Evolutionary conservation across 1,140 invertebrate genomes (phyloP).

Genomic region (Saccostrea cuccullata): DNA sequence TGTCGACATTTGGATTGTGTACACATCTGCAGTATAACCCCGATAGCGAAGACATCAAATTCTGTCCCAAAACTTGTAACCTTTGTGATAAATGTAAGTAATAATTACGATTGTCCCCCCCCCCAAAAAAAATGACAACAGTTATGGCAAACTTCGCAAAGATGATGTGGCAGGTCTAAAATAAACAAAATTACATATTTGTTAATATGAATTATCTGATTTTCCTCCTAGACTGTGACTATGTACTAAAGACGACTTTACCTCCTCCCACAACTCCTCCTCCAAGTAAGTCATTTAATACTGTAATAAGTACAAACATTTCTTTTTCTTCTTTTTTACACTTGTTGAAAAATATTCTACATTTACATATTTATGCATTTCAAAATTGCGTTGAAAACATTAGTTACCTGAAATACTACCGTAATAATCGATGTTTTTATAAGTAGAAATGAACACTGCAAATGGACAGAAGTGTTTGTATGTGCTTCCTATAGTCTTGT

Average conservation of each 20-base stretch:
- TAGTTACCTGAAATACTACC: not conserved
- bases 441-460: not conserved
- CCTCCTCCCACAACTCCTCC: not conserved
- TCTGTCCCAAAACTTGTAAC: constrained; percentile 8
- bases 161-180: too few species aligned
- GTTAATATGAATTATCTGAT: not conserved
- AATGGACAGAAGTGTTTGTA: not conserved
- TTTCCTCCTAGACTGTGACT: not conserved
- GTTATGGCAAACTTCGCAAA: not conserved
- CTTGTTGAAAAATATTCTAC: too few species aligned
- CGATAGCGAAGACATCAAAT: not conserved
- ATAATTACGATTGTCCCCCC: not conserved
- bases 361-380: too few species aligned
- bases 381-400: not conserved
- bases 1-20: not conserved
- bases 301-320: not conserved
- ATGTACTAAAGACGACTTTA: not conserved
- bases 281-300: not conserved
- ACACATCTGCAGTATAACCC: not conserved
- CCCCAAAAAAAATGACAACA: not conserved
- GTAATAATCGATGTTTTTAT: not conserved
- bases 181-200: too few species aligned
- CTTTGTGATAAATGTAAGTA: constrained; percentile 24
- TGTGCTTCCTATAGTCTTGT: not conserved
- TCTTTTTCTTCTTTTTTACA: too few species aligned